Evolutionary conservation across 2,888 invertebrate genomes (phyloP).

Genomic region (Platycheirus rosarum): DNA sequence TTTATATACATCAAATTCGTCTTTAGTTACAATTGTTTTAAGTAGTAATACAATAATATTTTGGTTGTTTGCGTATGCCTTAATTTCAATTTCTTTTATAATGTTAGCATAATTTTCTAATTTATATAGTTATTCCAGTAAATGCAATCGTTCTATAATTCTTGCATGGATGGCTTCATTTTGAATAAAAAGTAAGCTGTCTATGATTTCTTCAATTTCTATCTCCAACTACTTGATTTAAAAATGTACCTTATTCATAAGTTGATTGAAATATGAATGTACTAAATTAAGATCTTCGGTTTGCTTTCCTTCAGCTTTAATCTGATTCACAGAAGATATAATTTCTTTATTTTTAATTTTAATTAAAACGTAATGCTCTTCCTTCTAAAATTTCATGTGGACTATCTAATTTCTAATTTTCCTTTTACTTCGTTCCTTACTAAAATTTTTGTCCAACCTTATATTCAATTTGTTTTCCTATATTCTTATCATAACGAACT

Average conservation of each 20-base stretch:
- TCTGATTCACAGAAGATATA: too few relatives aligned
- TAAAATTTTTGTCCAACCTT: constrained; percentile 5
- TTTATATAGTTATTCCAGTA: too few relatives aligned
- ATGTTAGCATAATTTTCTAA: constrained; percentile 34
- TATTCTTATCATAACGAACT: too few relatives aligned
- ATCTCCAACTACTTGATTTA: constrained; percentile 1
- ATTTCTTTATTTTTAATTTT: constrained; percentile 28
- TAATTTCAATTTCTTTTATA: too few relatives aligned
- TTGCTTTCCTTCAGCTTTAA: too few relatives aligned
- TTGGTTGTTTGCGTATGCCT: constrained; percentile 6
- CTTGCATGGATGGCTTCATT: constrained; percentile 21
- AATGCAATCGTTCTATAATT: constrained; percentile 14
- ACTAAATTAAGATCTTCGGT: too few relatives aligned
- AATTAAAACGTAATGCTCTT: constrained; percentile 2
- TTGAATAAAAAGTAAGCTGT: constrained; percentile 33
- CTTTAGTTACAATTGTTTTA: constrained; percentile 17
- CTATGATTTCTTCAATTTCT: constrained; percentile 27
- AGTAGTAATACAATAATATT: constrained; percentile 13
- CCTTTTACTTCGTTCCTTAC: constrained; percentile 17
- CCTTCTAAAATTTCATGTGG: constrained; percentile 11
- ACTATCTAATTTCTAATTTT: too few relatives aligned
- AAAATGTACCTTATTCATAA: too few relatives aligned
- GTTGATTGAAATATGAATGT: too few relatives aligned
- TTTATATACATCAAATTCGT: constrained; percentile 31
- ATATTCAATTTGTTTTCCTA: too few relatives aligned